Evolutionary conservation across 2,797 vertebrate genomes (phyloP).

Genomic region (Phrynocephalus vlangalii): DNA sequence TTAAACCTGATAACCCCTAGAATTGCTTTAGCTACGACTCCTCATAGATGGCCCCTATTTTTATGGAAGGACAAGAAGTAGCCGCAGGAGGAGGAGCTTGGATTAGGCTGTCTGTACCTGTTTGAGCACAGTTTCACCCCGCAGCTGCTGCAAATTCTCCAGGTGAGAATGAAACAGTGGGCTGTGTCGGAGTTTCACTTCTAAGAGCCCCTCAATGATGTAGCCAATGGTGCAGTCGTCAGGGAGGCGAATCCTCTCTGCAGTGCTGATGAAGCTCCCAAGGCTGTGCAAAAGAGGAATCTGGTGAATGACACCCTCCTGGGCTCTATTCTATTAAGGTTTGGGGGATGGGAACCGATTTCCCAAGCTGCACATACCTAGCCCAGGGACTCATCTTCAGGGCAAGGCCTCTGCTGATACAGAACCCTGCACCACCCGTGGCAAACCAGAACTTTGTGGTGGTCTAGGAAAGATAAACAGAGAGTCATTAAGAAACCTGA

Average conservation of each 20-base stretch:
- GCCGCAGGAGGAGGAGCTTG: not conserved
- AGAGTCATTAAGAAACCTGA: slow-evolving; percentile 36
- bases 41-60: not conserved
- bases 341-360: not conserved
- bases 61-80: not conserved
- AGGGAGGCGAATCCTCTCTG: slow-evolving; percentile 93
- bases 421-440: slow-evolving; percentile 97
- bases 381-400: slow-evolving; percentile 99
- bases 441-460: slow-evolving; percentile 98
- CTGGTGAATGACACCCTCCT: not conserved
- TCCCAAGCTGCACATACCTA: slow-evolving; percentile 78
- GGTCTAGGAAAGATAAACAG: slow-evolving; percentile 71
- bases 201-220: slow-evolving; percentile 94
- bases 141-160: slow-evolving; percentile 91
- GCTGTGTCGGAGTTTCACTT: slow-evolving; percentile 88
- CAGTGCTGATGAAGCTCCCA: slow-evolving; percentile 96
- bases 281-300: slow-evolving; percentile 78
- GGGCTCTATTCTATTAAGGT: not conserved
- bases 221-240: slow-evolving; percentile 97
- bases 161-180: slow-evolving; percentile 94
- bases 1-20: not conserved
- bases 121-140: slow-evolving; percentile 77
- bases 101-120: slow-evolving; percentile 81
- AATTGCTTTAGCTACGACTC: not conserved
- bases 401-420: slow-evolving; percentile 94